A percentile compares a stretch with the other conserved stretches of the same genome.
Conservation (phyloP, 2,888 invertebrate genomes). For the Augochlorella aurata region DNA sequence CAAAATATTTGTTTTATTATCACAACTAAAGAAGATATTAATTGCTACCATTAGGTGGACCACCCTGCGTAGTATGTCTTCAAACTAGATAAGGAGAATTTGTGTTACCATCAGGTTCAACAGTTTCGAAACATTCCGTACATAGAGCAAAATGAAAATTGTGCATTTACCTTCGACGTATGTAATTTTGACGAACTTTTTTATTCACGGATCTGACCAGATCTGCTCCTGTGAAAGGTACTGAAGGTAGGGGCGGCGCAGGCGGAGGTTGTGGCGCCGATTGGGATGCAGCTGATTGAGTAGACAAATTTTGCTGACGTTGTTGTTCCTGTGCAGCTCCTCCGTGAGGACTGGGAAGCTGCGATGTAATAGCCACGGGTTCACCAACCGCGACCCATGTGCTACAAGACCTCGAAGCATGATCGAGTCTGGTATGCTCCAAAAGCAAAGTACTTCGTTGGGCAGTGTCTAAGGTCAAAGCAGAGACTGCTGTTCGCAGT, state of each 20-base stretch:
- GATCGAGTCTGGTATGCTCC: constrained; percentile 85
- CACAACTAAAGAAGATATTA: no score
- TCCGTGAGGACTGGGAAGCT: constrained; percentile 92
- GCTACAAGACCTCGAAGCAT: constrained; percentile 89
- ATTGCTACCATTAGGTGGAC: no score
- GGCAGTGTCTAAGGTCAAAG: constrained; percentile 84
- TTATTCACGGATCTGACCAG: constrained; percentile 90
- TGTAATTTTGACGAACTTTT: constrained; percentile 92
- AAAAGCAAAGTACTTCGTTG: constrained; percentile 83
- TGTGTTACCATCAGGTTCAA: no score
- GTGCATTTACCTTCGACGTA: constrained; percentile 84
- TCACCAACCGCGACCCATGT: constrained; percentile 94
- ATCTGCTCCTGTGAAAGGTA: constrained; percentile 86
- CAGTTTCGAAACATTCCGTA: background rate
- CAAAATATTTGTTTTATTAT: no score
- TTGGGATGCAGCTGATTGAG: constrained; percentile 34
- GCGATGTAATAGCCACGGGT: constrained; percentile 87
- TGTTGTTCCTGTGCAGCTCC: constrained; percentile 80
- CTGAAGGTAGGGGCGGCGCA: constrained; percentile 82
- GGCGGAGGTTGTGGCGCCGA: constrained; percentile 70
- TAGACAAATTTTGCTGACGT: constrained; percentile 47
- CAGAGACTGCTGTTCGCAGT: constrained; percentile 83
- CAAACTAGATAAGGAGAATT: no score
- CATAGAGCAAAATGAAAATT: background rate
- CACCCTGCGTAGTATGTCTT: no score